Conservation (phyloP, 2,888 invertebrate species). For the Graphium colonna region DNA sequence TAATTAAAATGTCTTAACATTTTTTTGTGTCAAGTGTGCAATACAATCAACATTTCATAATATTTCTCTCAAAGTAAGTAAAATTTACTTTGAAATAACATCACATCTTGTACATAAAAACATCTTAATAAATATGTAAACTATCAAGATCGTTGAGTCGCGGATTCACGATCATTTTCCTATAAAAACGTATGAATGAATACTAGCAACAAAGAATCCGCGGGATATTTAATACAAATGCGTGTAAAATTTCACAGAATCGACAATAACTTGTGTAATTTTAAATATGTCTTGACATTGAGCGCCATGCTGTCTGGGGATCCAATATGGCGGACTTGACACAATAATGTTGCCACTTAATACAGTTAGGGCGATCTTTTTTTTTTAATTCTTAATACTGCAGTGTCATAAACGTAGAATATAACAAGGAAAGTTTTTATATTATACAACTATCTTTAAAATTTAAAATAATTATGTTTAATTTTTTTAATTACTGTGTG, state of each 20-base stretch:
- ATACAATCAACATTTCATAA: too few species aligned
- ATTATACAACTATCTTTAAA: too few species aligned
- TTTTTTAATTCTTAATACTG: background rate
- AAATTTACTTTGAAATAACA: too few species aligned
- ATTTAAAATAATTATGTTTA: too few species aligned
- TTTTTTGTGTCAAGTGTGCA: background rate
- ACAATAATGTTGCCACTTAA: background rate
- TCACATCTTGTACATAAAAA: too few species aligned
- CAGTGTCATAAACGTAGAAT: too few species aligned
- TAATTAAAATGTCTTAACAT: background rate
- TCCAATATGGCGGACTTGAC: background rate
- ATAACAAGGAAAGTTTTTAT: too few species aligned
- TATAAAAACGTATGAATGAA: conserved; percentile 33
- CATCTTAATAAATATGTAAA: too few species aligned
- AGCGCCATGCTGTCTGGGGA: conserved; percentile 15
- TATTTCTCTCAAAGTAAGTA: too few species aligned
- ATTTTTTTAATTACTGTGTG: too few species aligned
- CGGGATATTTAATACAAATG: conserved; percentile 31
- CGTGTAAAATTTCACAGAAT: conserved; percentile 21
- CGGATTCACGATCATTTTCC: conserved; percentile 21
- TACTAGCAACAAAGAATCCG: conserved; percentile 36
- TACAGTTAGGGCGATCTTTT: background rate
- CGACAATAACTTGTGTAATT: conserved; percentile 26
- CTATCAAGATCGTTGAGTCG: too few species aligned
- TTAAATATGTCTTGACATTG: conserved; percentile 17